Evolutionary conservation across 1,140 invertebrate genomes (phyloP), one percentile per base, ranked within the genome.

Genomic region (Hyphantria cunea): DNA sequence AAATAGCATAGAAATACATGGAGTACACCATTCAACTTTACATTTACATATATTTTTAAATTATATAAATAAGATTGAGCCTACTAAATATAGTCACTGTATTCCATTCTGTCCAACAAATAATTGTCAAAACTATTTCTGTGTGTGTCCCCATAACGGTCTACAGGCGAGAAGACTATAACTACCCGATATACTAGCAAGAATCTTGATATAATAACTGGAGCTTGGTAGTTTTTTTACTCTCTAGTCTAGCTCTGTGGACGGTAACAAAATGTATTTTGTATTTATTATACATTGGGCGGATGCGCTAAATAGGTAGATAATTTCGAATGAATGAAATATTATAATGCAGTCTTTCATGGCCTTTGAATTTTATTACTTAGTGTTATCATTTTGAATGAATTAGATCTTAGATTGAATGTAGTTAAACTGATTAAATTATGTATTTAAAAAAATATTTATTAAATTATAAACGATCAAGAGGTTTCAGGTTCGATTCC

Each of bases 191-290:
- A 10, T 25, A 25, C 17, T 17, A 60, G 45, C 59, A 59, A 62
- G 73, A 75, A 78, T 78, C 68, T 70, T 64, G 68, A 78, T 76
- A 67, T 72, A 68, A 78, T 76, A 78, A 78, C 66, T 72, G 49
- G 58, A 70, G 67, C 60, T 66, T 31, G 42, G 17, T 31, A 25
- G 11, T 31, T 15, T 31, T 37, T 41, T 44, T 17, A 31, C 31
- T 12, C 17, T 32, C 44, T 31, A 44, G 31, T 31, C n/a, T 14
- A 55, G 12, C 47, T 4, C 10, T 15, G 9, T 48, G 47, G 3
- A 15, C 14, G n/a, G 0, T 44, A 13, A 37, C 2, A 37, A 37
- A 7, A 7, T 37, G 34, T 37, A 7, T 37, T 37, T 25, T 5
- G 17, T 25, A 25, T 25, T 25, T 25, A 25, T 1, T 25, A 25